These are phyloP conservation scores for Brachionus koreanus DNA, from an alignment of 1,140 invertebrate species.

Conservation along the genomic window DNA sequence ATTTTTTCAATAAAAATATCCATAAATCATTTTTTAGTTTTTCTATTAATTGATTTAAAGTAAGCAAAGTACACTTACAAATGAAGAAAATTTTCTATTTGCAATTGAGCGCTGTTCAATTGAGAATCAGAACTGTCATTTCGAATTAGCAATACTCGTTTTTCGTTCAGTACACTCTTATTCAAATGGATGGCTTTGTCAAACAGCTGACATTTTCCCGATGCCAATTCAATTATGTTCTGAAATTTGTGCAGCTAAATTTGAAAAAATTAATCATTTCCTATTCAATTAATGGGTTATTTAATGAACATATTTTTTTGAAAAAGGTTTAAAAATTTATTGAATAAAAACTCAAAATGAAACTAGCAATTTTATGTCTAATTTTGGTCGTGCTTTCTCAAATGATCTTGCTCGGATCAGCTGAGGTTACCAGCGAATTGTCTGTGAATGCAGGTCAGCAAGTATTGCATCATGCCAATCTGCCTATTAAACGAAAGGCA, in stretches of 20 bases:
- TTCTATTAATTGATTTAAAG: too few relatives aligned
- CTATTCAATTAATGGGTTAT: too few relatives aligned
- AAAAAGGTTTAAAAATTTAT: not conserved
- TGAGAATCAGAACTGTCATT: not conserved
- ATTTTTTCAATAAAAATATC: too few relatives aligned
- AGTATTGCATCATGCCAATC: not conserved
- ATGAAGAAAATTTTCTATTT: constrained; percentile 7
- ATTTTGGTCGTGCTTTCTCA: not conserved
- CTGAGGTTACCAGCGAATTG: not conserved
- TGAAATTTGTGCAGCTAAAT: constrained; percentile 37
- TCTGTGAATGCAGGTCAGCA: not conserved
- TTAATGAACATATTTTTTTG: too few relatives aligned
- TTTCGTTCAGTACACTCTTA: not conserved
- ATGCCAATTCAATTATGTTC: constrained; percentile 35
- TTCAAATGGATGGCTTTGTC: not conserved
- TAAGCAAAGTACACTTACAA: too few relatives aligned
- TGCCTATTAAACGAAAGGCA: not conserved
- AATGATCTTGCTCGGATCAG: not conserved
- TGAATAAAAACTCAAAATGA: not conserved
- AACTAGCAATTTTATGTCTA: not conserved
- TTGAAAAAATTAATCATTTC: not conserved
- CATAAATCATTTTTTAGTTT: too few relatives aligned
- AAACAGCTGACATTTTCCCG: constrained; percentile 24
- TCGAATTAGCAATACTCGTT: not conserved
- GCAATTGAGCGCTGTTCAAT: not conserved